These are phyloP conservation scores for Bombus waltoni DNA, from an alignment of 1,140 invertebrate genomes.

Conservation along the genomic window DNA sequence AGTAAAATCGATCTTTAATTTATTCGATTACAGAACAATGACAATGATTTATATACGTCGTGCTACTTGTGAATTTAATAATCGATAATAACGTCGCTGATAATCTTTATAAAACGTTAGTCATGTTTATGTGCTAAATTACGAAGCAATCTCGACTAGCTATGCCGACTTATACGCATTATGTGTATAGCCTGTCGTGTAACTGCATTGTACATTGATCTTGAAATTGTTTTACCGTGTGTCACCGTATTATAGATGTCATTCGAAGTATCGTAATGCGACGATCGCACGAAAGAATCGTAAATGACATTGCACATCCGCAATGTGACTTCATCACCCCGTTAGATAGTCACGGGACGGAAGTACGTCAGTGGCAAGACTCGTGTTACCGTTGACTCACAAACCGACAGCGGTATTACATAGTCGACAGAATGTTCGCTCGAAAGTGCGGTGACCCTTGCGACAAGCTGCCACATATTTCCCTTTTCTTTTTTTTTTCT, in stretches of 20 bases:
- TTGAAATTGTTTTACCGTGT: not conserved
- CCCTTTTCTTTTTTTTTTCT: too few species aligned
- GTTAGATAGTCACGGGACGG: constrained; percentile 60
- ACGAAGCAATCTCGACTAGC: not conserved
- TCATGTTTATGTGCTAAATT: not conserved
- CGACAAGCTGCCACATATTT: not conserved
- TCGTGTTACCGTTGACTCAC: constrained; percentile 55
- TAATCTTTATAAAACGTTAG: not conserved
- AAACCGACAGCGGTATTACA: constrained; percentile 56
- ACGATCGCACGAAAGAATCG: constrained; percentile 27
- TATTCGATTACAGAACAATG: not conserved
- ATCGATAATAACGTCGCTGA: not conserved
- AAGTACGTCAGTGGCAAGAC: constrained; percentile 60
- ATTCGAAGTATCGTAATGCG: constrained; percentile 13
- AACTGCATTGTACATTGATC: not conserved
- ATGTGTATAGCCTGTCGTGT: not conserved
- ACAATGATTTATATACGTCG: not conserved
- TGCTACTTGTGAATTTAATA: not conserved
- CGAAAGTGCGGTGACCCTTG: constrained; percentile 46
- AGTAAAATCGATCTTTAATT: not conserved
- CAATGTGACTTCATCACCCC: constrained; percentile 45
- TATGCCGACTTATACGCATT: not conserved
- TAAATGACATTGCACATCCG: constrained; percentile 54
- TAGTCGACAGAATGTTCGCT: constrained; percentile 26
- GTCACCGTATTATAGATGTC: not conserved